Conservation (phyloP, 2,113 vertebrate genomes). For the Dermatemys mawii region DNA sequence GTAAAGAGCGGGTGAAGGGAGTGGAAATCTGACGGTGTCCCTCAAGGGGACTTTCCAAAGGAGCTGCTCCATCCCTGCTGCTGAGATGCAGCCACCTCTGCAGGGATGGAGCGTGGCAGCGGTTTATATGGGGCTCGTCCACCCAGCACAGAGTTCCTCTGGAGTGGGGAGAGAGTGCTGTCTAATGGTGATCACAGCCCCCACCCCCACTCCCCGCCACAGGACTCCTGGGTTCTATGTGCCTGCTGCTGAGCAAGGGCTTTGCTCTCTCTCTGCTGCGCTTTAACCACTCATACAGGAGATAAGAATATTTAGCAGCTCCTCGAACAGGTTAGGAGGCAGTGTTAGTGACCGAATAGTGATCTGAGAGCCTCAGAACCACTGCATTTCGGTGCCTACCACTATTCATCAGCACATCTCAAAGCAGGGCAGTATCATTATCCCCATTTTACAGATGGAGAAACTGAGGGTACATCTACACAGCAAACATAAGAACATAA, state of each 20-base stretch:
- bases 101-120: background rate
- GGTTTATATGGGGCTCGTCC: background rate
- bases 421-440: background rate
- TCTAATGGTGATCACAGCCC: background rate
- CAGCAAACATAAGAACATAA: too few species aligned
- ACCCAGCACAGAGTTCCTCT: background rate
- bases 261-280: background rate
- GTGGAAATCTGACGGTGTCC: background rate
- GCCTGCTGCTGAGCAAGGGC: background rate
- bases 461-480: background rate
- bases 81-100: background rate
- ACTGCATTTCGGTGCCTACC: too few species aligned
- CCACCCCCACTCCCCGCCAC: too few species aligned
- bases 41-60: background rate
- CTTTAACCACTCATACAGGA: background rate
- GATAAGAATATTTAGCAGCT: too few species aligned
- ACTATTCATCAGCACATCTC: background rate
- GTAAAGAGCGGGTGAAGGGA: background rate
- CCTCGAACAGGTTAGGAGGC: background rate
- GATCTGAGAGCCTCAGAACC: too few species aligned
- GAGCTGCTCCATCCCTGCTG: background rate
- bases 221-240: background rate
- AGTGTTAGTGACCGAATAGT: background rate
- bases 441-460: background rate
- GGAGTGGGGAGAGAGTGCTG: background rate